These are phyloP conservation scores for Buphagus erythrorhynchus DNA, from an alignment of 2,797 vertebrate species.

Conservation along the genomic window DNA sequence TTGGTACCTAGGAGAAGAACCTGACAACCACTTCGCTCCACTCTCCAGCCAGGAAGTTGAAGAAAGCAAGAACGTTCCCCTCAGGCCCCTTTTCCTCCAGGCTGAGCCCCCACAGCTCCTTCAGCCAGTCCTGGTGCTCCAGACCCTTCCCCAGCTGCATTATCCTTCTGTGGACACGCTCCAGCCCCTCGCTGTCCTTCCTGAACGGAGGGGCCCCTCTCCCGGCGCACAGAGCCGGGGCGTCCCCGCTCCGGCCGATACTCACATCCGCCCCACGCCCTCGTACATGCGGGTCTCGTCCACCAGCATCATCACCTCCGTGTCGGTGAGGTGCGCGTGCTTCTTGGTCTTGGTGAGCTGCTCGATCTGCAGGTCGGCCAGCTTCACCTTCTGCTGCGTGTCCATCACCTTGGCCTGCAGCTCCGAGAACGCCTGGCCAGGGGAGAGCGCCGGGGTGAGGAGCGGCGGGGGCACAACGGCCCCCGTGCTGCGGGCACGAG, in stretches of 20 bases:
- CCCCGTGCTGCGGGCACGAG: too few relatives aligned
- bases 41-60: background rate
- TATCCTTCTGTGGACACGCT: background rate
- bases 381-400: slow-evolving; percentile 94
- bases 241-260: slow-evolving; percentile 2
- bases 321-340: slow-evolving; percentile 89
- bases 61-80: background rate
- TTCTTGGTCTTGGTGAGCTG: slow-evolving; percentile 92
- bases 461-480: background rate
- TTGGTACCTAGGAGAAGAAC: background rate
- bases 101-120: background rate
- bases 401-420: slow-evolving; percentile 96
- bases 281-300: slow-evolving; percentile 92
- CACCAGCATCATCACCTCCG: slow-evolving; percentile 85
- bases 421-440: slow-evolving; percentile 88
- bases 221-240: accelerated
- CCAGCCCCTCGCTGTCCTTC: background rate
- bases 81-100: background rate
- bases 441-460: background rate
- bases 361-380: slow-evolving; percentile 94
- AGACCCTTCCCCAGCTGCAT: background rate
- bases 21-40: background rate
- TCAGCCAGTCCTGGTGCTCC: background rate
- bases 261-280: slow-evolving; percentile 96
- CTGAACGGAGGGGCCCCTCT: accelerated